Percentiles rank a stretch among this genome's conserved stretches.
Evolutionary conservation across 1,140 invertebrate species (phyloP).

Genomic region (Hycleus cichorii): DNA sequence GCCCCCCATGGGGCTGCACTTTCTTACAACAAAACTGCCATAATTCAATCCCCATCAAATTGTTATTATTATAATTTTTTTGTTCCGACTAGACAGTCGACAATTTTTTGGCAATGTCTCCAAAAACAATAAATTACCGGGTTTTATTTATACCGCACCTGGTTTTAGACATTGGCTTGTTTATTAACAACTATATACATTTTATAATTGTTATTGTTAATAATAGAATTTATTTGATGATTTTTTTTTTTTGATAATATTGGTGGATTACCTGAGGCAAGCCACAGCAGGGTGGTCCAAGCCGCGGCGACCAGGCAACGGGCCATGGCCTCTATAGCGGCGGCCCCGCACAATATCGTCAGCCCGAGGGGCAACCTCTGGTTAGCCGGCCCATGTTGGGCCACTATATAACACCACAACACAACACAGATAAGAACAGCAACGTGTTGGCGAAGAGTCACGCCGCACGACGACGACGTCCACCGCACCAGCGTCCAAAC

Average conservation of each 20-base stretch:
- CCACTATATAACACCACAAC: conserved; percentile 5
- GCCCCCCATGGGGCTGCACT: no score
- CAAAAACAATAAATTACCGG: neutral
- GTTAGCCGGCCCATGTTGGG: conserved; percentile 24
- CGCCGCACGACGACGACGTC: no score
- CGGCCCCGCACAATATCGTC: conserved; percentile 25
- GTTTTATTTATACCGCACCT: conserved; percentile 12
- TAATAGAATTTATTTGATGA: neutral
- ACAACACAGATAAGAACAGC: conserved; percentile 4
- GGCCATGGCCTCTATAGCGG: conserved; percentile 28
- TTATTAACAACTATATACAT: no score
- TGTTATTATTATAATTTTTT: no score
- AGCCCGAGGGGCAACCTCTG: conserved; percentile 24
- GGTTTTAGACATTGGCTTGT: neutral
- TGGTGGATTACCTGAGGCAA: conserved; percentile 28
- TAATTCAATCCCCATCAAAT: no score
- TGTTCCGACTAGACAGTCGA: no score
- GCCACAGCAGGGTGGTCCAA: conserved; percentile 33
- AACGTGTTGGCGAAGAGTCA: neutral
- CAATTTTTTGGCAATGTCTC: neutral
- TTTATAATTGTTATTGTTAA: neutral
- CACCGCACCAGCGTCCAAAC: conserved; percentile 4
- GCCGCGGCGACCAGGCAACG: conserved; percentile 21
- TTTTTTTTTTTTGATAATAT: neutral
- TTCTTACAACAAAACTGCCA: no score